Base-by-base conservation (phyloP, 2,113 vertebrate species). In the Sylvietta virens region DNA sequence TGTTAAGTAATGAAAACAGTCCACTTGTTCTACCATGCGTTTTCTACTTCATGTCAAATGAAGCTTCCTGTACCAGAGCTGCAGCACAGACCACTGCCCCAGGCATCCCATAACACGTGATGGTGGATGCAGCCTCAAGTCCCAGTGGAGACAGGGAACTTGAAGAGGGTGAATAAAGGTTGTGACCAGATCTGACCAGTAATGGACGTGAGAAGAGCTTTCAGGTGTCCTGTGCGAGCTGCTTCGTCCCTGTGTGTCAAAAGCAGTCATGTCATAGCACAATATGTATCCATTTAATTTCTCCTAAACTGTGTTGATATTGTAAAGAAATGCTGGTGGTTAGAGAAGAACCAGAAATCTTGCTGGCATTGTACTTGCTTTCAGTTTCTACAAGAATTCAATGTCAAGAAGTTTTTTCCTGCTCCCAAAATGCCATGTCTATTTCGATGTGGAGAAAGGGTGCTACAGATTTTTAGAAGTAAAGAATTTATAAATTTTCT, bases 61-160 rank as follows among this genome's bases (percentile, higher is more conserved):
- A 35, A 58, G 6, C 7, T 70, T 26, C 44, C 67, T 57, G 21
- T 56, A 14, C 1, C 7, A 57, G 19, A 13, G 15, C 44, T 74
- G 66, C 42, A 27, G 57, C 4, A 33, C 24, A 76, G 42, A 23
- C 1, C 47, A 35, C 17, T 9, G 15, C 65, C 24, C 21, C 44
- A 51, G 77, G 35, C 13, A 15, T 58, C 42, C 24, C 7, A 0
- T 11, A 20, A 33, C 11, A n/a, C 0, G 0, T 9, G 81, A 1
- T 22, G 9, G 44, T 35, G 47, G 22, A 42, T 86, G 58, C 74
- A 88, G 42, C 31, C 31, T 50, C 9, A 37, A 71, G 15, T 42
- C 57, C 44, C 42, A 28, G 4, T 15, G 51, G 8, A n/a, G 35
- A 23, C 8, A 16, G 45, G 31, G 40, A 11, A 1, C 6, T 56